Evolutionary conservation across 2,113 vertebrate genomes (phyloP).

Genomic region (Ornithorhynchus anatinus): DNA sequence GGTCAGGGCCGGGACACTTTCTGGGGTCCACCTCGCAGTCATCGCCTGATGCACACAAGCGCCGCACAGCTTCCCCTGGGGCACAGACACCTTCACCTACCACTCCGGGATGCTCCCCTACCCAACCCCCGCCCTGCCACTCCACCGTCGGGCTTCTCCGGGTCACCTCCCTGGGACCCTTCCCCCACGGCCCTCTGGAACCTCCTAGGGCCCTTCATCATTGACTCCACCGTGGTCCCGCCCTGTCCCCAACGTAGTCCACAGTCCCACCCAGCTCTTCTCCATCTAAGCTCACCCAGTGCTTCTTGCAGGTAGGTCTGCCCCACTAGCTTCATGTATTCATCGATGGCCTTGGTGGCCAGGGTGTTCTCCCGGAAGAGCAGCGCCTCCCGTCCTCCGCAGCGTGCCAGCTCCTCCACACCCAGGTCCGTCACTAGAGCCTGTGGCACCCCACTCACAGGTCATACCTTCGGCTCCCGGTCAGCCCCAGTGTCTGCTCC

Average conservation of each 20-base stretch:
- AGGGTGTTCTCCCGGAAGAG: constrained; percentile 95
- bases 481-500: not conserved
- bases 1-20: constrained; percentile 77
- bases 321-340: constrained; percentile 97
- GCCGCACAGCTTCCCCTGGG: constrained; percentile 79
- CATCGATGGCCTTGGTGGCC: constrained; percentile 94
- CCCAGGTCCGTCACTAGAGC: constrained; percentile 89
- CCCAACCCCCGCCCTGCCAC: not conserved
- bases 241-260: too few relatives aligned
- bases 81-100: not conserved
- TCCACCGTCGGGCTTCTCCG: not conserved
- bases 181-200: too few relatives aligned
- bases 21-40: constrained; percentile 89
- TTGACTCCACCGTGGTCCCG: too few relatives aligned
- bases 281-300: constrained; percentile 78
- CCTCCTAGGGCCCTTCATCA: too few relatives aligned
- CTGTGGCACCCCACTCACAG: constrained; percentile 46
- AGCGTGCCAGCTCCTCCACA: constrained; percentile 82
- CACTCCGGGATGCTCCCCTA: not conserved
- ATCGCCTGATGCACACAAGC: constrained; percentile 74
- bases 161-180: not conserved
- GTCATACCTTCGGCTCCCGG: not conserved
- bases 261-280: too few relatives aligned
- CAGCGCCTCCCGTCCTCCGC: constrained; percentile 85
- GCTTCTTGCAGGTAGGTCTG: constrained; percentile 92